These are phyloP conservation scores for Tenthredo livida DNA, from an alignment of 2,888 invertebrate genomes.

Conservation along the genomic window DNA sequence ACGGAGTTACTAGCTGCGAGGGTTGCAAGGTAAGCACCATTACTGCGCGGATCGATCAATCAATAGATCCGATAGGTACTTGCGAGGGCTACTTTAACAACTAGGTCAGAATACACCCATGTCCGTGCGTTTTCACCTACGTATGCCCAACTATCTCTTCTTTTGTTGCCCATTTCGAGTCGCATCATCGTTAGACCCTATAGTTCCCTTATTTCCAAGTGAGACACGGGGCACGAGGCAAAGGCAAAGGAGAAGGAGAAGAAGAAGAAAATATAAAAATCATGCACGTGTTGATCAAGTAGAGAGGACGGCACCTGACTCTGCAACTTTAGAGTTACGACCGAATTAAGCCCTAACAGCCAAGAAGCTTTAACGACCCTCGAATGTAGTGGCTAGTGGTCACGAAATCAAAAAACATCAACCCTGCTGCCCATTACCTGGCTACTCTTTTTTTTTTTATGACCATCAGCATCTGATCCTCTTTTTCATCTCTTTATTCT, in stretches of 20 bases:
- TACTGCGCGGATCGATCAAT: slow-evolving; percentile 12
- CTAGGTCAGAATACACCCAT: neutral
- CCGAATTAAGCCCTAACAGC: neutral
- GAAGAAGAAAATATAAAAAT: neutral
- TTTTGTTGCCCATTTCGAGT: neutral
- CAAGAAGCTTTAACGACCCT: slow-evolving; percentile 16
- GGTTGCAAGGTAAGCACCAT: slow-evolving; percentile 92
- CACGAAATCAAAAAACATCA: neutral
- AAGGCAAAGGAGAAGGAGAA: neutral
- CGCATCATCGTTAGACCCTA: neutral
- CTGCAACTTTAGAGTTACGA: slow-evolving; percentile 12
- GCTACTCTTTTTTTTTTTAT: neutral
- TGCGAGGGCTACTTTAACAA: neutral
- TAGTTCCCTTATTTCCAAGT: neutral
- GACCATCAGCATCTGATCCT: neutral
- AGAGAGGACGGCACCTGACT: slow-evolving; percentile 9
- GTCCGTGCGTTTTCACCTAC: neutral
- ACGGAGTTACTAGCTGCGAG: slow-evolving; percentile 98
- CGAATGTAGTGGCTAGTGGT: slow-evolving; percentile 3
- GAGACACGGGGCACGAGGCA: neutral
- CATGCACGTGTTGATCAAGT: neutral
- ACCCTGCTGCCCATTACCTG: neutral
- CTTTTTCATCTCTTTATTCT: neutral
- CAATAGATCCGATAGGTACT: slow-evolving; percentile 23
- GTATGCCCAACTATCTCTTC: neutral